Evolutionary conservation across 2,113 vertebrate species (phyloP).

Genomic region (Lota lota): DNA sequence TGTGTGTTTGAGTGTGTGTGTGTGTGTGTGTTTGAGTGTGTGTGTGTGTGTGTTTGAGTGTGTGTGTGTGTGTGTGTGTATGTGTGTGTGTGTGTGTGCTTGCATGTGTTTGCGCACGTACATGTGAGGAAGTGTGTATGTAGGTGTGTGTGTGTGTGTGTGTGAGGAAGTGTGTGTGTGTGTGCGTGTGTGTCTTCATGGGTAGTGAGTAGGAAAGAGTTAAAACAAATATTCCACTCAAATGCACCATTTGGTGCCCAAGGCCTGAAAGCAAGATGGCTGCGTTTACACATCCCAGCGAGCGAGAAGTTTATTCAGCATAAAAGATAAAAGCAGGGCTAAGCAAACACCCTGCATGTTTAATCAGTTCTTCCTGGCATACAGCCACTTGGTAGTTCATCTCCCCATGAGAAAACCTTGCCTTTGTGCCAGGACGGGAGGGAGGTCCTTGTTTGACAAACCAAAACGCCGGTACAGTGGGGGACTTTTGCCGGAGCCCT

Average conservation of each 20-base stretch:
- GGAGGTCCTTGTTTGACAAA: slow-evolving; percentile 23
- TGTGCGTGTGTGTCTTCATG: not conserved
- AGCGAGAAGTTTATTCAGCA: slow-evolving; percentile 6
- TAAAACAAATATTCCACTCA: slow-evolving; percentile 31
- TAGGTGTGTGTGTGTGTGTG: not conserved
- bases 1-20: not conserved
- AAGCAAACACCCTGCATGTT: not conserved
- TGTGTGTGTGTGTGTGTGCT: not conserved
- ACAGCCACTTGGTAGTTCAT: no score
- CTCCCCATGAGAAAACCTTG: no score
- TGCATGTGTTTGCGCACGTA: not conserved
- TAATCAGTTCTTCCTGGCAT: not conserved
- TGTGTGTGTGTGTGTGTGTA: not conserved
- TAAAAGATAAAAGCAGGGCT: slow-evolving; percentile 13
- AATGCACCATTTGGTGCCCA: slow-evolving; percentile 19
- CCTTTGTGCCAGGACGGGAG: no score
- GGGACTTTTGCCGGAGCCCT: not conserved
- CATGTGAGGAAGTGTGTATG: not conserved
- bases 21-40: not conserved
- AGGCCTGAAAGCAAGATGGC: slow-evolving; percentile 12
- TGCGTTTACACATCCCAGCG: slow-evolving; percentile 17
- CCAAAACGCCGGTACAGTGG: slow-evolving; percentile 13
- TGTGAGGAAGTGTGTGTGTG: not conserved
- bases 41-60: not conserved
- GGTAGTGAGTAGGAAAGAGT: slow-evolving; percentile 18